Evolutionary conservation across 2,888 invertebrate genomes (phyloP), one percentile per base, ranked within the genome.

Genomic region (Luperina testacea): DNA sequence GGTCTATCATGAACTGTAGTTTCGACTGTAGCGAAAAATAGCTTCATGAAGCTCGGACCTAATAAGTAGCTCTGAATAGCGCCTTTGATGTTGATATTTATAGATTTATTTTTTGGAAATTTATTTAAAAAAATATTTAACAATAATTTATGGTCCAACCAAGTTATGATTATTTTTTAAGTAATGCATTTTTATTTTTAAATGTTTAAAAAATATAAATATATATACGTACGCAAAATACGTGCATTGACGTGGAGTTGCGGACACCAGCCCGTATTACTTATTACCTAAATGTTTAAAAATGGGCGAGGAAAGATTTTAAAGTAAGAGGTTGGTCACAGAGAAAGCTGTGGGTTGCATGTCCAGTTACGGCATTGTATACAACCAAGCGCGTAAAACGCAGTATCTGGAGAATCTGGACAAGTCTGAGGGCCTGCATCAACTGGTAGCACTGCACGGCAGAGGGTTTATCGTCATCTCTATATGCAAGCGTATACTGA

Each of bases 111-210:
- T 70, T 1, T n/a, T 53, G 32, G 38, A 9, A 2, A 45, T 15
- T 57, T 42, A 42, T 70, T 48, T 57, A 48, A 2, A 48, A 8
- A 24, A 78, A 27, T 27, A 17, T 68, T 68, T 63, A 51, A 63
- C n/a, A 68, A 32, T 48, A 8, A 32, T 79, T 42, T 72, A 79
- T 42, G 17, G 11, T 27, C 48, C n/a, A 67, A 72, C 15, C 27
- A 72, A 78, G 32, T 67, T 59, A 59, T 42, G n/a, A 24, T 57
- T 64, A 57, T 65, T 67, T 9, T 42, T n/a, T 65, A 78, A 51
- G n/a, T 59, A 65, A 53, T 32, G 24, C 15, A 51, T 67, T 80
- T 51, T 65, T 32, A 1, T 32, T 1, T 32, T 32, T 32, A 32
- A 32, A 32, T 32, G 32, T 32, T 32, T 32, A 32, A 32, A 32